Conservation (phyloP, 2,113 vertebrate genomes). For the Lagopus leucura region DNA sequence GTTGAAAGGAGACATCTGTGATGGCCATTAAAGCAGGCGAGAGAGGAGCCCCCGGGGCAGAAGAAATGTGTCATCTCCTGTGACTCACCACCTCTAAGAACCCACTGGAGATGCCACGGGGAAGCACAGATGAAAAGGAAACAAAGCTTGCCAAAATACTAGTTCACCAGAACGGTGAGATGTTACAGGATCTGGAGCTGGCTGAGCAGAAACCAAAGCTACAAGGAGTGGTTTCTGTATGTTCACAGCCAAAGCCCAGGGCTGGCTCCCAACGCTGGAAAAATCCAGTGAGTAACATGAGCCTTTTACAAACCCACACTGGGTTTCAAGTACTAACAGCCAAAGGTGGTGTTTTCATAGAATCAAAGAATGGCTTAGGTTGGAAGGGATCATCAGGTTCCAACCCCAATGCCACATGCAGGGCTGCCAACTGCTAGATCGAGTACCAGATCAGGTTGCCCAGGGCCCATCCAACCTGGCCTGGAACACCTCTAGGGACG, state of each 20-base stretch:
- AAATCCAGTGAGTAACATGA: background rate
- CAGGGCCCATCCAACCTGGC: too few relatives aligned
- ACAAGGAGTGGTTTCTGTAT: background rate
- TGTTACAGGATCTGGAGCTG: background rate
- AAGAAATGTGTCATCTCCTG: background rate
- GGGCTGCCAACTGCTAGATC: too few relatives aligned
- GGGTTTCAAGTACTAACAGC: background rate
- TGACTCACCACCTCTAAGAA: background rate
- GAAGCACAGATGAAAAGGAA: background rate
- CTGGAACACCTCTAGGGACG: too few relatives aligned
- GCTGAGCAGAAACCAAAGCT: background rate
- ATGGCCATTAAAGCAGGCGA: background rate
- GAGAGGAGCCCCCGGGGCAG: background rate
- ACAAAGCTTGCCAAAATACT: background rate
- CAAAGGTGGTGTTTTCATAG: background rate
- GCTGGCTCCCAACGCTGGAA: background rate
- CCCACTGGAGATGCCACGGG: background rate
- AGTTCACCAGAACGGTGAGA: background rate
- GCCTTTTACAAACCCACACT: background rate
- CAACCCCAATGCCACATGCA: too few relatives aligned
- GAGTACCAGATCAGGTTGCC: too few relatives aligned
- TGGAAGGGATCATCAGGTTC: too few relatives aligned
- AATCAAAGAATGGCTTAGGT: too few relatives aligned
- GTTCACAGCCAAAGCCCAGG: background rate
- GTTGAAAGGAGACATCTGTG: background rate